Base-by-base conservation (phyloP, 2,888 invertebrate genomes). In the Luperina nickerlii region DNA sequence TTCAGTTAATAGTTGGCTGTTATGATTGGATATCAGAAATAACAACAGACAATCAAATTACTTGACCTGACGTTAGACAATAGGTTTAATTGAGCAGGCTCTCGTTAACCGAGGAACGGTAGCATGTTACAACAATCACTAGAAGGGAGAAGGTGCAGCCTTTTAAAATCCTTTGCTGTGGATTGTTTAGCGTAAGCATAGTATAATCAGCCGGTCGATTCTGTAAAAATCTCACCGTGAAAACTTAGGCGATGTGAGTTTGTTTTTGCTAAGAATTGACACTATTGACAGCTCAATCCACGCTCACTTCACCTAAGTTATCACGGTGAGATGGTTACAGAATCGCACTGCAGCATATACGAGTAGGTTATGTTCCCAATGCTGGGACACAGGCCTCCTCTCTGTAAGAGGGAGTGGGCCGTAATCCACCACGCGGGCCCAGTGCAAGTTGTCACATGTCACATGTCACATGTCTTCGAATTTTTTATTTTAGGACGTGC, bases 1-100 rank as follows among this genome's bases (percentile, higher is more conserved):
- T 79, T 24, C n/a, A 54, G 27, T 68, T 38, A 24, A 48, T 38
- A 24, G 9, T 45, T 13, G 20, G 1, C 38, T 32, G 38, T 18
- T 79, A 38, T 79, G 18, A 67, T 38, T 78, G 79, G 79, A 1
- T 78, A n/a, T 24, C 27, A 27, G 27, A 62, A 69, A 70, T n/a
- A 69, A 79, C 57, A 68, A 27, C 27, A 9, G 38, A 27, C 69
- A 27, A 2, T 57, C 45, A 38, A 79, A 45, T 38, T 48, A 68
- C 20, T 79, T 57, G 48, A 48, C 20, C 70, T 70, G 18, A 5
- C 13, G 20, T 45, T 57, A 11, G 8, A 62, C 32, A 48, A 48
- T 74, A 13, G 8, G 7, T 57, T 65, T 27, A 63, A 65, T 24
- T 65, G 65, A 24, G 24, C 38, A 32, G 8, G 32, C 18, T 20